Conservation (phyloP, 2,888 invertebrate genomes). For the Drosophila conformis region DNA sequence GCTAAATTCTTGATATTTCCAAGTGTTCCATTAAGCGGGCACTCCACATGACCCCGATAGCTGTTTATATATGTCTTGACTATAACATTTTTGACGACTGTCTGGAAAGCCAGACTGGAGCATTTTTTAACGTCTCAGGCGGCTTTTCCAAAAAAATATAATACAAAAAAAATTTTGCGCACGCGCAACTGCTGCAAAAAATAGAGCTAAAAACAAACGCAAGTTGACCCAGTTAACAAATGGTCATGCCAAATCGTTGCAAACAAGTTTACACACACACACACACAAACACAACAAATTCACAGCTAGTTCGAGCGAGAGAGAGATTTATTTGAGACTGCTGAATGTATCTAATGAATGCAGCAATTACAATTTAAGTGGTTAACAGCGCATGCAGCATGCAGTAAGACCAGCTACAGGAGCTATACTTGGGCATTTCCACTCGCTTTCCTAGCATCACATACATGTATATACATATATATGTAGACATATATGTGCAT, state of each 20-base stretch:
- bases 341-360: slow-evolving; percentile 57
- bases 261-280: slow-evolving; percentile 62
- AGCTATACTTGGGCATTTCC: slow-evolving; percentile 38
- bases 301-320: slow-evolving; percentile 8
- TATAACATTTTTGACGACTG: not conserved
- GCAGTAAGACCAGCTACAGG: slow-evolving; percentile 32
- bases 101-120: not conserved
- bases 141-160: slow-evolving; percentile 25
- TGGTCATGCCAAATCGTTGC: slow-evolving; percentile 64
- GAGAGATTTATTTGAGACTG: slow-evolving; percentile 14
- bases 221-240: slow-evolving; percentile 74
- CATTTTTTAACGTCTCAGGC: not conserved
- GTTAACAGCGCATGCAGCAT: slow-evolving; percentile 49
- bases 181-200: slow-evolving; percentile 48
- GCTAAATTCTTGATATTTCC: not conserved
- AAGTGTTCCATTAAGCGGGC: not conserved
- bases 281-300: slow-evolving; percentile 11
- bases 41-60: not conserved
- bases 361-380: slow-evolving; percentile 60
- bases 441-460: slow-evolving; percentile 20
- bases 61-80: not conserved
- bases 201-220: slow-evolving; percentile 29
- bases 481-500: not conserved
- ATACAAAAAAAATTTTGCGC: not conserved
- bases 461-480: not conserved